A percentile compares a stretch with the other conserved stretches of the same genome.
Conservation (phyloP, 2,888 invertebrate species). For the Agrotis segetum region DNA sequence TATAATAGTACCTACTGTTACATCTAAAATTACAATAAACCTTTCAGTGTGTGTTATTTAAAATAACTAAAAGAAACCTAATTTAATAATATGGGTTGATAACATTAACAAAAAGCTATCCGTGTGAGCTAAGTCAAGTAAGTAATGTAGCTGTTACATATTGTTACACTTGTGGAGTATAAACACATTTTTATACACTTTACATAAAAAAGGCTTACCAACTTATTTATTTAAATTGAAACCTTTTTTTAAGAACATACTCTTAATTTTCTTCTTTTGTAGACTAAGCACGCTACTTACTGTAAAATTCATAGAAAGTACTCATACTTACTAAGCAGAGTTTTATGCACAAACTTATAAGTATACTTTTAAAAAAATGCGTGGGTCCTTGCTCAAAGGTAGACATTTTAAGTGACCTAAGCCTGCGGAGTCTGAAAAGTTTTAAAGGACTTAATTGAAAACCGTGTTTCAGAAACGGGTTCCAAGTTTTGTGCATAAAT, state of each 20-base stretch:
- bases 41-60: too few species aligned
- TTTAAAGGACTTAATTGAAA: slow-evolving; percentile 4
- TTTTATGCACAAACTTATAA: background rate
- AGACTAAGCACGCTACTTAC: background rate
- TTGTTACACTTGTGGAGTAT: too few species aligned
- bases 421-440: background rate
- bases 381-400: background rate
- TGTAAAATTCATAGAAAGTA: background rate
- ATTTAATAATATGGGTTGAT: too few species aligned
- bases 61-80: too few species aligned
- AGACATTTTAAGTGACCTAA: background rate
- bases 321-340: background rate
- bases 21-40: too few species aligned
- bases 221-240: background rate
- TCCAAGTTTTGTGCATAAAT: background rate
- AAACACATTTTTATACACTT: background rate
- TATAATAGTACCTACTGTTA: too few species aligned
- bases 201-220: too few species aligned
- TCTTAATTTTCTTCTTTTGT: background rate
- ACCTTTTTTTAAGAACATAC: background rate
- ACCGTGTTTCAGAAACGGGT: background rate
- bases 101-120: too few species aligned
- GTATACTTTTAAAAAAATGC: background rate
- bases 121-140: too few species aligned
- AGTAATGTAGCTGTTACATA: too few species aligned